These are phyloP conservation scores for Thalassoma bifasciatum DNA, from an alignment of 2,113 vertebrate species.

Conservation along the genomic window DNA sequence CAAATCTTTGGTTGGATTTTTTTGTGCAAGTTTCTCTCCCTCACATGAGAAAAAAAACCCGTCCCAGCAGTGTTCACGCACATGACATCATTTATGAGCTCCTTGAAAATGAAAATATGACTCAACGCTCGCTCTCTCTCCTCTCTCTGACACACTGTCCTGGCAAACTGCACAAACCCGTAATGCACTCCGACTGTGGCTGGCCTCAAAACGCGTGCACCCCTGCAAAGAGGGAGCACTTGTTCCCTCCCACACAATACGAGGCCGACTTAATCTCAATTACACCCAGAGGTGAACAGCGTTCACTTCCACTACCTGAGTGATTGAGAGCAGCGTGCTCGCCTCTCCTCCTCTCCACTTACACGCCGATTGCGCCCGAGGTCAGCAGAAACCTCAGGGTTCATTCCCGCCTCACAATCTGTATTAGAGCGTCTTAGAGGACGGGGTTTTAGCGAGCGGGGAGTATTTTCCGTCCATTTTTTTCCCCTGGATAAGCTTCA, in stretches of 20 bases:
- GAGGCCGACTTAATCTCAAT: conserved; percentile 61
- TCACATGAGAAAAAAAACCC: too few relatives aligned
- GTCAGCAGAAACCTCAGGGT: conserved; percentile 62
- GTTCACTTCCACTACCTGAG: conserved; percentile 54
- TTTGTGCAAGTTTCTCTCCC: background rate
- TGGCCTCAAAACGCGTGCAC: conserved; percentile 56
- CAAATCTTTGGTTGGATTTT: background rate
- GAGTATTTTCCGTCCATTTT: conserved; percentile 33
- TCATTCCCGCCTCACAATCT: conserved; percentile 66
- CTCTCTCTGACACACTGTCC: conserved; percentile 58
- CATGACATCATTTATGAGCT: conserved; percentile 55
- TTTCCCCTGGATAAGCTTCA: conserved; percentile 43
- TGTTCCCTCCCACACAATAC: conserved; percentile 59
- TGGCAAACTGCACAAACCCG: conserved; percentile 68
- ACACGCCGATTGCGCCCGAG: conserved; percentile 19
- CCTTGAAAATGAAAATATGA: conserved; percentile 63
- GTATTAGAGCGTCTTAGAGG: conserved; percentile 70
- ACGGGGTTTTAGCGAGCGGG: conserved; percentile 56
- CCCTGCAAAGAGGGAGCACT: conserved; percentile 41
- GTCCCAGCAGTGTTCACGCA: background rate
- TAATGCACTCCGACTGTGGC: conserved; percentile 58
- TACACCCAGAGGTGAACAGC: conserved; percentile 62
- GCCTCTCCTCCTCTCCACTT: conserved; percentile 50
- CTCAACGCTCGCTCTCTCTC: conserved; percentile 38
- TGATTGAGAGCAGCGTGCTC: conserved; percentile 30